Percentiles rank a stretch among this genome's conserved stretches.
These are phyloP conservation scores for Archilochus colubris DNA, from an alignment of 2,113 vertebrate species.

Conservation along the genomic window DNA sequence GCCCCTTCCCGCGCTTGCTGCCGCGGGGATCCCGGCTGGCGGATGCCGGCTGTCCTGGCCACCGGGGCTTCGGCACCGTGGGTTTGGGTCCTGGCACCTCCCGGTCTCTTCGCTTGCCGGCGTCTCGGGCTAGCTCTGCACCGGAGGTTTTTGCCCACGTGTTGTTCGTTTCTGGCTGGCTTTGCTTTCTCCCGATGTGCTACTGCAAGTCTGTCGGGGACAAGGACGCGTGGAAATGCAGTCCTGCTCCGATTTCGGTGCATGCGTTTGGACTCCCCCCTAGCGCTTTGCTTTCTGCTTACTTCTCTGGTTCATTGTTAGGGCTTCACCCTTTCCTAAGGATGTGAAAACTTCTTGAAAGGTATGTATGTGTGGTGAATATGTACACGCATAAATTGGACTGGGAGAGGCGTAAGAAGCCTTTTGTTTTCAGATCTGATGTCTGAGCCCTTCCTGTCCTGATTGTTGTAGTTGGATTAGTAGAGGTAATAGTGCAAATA, in stretches of 20 bases:
- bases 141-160: neutral
- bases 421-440: neutral
- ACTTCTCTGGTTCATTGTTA: neutral
- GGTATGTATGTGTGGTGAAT: accelerated
- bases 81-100: neutral
- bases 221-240: neutral
- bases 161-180: neutral
- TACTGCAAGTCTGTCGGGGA: no score
- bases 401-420: neutral
- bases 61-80: no score
- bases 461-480: constrained; percentile 56
- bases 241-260: neutral
- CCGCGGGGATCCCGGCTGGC: neutral
- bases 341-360: neutral
- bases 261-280: neutral
- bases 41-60: no score
- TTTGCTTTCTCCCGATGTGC: neutral
- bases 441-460: neutral
- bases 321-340: neutral
- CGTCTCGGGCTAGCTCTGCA: neutral
- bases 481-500: constrained; percentile 57
- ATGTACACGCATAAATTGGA: accelerated
- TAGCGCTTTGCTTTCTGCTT: neutral
- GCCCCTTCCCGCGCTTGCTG: neutral
- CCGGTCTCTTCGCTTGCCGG: no score